Evolutionary conservation across 2,797 vertebrate genomes (phyloP).

Genomic region (Pachyuromys duprasi): DNA sequence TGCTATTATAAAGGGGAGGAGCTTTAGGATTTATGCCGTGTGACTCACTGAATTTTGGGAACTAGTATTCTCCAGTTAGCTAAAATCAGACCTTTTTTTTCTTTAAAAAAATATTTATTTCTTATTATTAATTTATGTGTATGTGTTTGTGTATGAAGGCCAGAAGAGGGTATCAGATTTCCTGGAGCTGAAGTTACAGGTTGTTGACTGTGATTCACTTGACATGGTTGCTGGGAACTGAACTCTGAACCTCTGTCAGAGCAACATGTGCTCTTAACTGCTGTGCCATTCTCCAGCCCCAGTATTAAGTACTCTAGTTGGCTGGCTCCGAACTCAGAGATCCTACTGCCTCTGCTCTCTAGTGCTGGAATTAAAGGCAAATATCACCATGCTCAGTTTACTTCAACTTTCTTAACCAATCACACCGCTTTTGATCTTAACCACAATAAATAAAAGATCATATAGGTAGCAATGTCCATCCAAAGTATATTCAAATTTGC

Average conservation of each 20-base stretch:
- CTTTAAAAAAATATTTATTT: background rate
- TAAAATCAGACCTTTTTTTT: background rate
- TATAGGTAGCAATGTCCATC: background rate
- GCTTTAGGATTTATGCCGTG: background rate
- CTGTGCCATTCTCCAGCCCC: background rate
- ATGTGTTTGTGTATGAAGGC: background rate
- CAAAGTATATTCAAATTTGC: background rate
- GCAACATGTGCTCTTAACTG: background rate
- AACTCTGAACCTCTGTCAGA: background rate
- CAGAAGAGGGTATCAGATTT: background rate
- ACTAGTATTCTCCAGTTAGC: background rate
- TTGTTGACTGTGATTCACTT: background rate
- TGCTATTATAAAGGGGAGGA: background rate
- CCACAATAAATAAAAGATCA: background rate
- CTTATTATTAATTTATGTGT: background rate
- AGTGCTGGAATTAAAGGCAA: background rate
- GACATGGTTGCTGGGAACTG: background rate
- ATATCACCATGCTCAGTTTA: background rate
- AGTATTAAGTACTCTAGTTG: background rate
- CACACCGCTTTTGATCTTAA: slow-evolving; percentile 6
- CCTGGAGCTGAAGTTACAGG: background rate
- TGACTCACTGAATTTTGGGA: background rate
- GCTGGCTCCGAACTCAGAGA: background rate
- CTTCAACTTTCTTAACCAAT: slow-evolving; percentile 12
- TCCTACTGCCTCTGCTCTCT: background rate